Evolutionary conservation across 2,888 invertebrate species (phyloP).

Genomic region (Diploptera punctata): DNA sequence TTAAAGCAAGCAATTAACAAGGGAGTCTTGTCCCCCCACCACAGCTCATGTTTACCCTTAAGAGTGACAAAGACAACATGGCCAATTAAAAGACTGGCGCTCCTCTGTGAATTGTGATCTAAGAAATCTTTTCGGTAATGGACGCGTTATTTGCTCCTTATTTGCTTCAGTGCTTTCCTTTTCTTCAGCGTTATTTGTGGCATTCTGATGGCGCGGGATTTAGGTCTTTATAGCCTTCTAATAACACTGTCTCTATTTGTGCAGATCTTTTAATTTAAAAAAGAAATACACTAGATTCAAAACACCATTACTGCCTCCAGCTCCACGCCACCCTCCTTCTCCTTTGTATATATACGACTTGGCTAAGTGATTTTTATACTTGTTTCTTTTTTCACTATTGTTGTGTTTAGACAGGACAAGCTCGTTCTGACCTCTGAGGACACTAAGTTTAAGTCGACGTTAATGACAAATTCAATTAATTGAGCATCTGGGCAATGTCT

Average conservation of each 20-base stretch:
- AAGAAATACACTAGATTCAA: neutral
- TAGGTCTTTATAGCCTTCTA: conserved; percentile 15
- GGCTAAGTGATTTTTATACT: neutral
- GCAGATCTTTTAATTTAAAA: conserved; percentile 9
- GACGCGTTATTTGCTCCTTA: conserved; percentile 22
- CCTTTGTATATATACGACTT: neutral
- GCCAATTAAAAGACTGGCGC: conserved; percentile 33
- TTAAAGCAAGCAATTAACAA: conserved; percentile 29
- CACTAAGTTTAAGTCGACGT: neutral
- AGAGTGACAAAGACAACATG: conserved; percentile 27
- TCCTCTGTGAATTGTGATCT: conserved; percentile 35
- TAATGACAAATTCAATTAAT: neutral
- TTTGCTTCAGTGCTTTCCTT: conserved; percentile 23
- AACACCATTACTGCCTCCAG: neutral
- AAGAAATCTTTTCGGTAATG: conserved; percentile 28
- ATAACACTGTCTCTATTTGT: conserved; percentile 10
- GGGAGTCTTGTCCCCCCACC: conserved; percentile 10
- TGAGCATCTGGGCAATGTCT: neutral
- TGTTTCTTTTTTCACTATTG: neutral
- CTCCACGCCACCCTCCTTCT: neutral
- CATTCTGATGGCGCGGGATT: conserved; percentile 3
- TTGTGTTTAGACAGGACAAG: neutral
- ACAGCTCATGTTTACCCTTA: conserved; percentile 16
- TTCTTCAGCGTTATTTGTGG: conserved; percentile 11
- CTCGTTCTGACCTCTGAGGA: neutral